Conservation (phyloP, 2,888 invertebrate species). For the Cheilosia variabilis region DNA sequence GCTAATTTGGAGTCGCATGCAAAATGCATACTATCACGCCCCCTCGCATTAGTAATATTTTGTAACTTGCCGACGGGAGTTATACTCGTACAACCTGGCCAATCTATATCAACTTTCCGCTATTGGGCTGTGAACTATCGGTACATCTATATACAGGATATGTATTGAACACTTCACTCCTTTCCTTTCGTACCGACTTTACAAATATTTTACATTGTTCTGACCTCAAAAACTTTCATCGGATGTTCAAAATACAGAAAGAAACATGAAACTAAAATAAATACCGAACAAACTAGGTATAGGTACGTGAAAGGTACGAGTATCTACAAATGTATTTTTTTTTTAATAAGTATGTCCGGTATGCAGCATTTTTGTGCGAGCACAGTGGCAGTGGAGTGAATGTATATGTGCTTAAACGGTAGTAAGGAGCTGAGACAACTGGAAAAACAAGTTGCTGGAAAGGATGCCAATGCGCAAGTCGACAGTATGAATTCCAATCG, state of each 20-base stretch:
- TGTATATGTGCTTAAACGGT: constrained; percentile 6
- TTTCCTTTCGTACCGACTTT: constrained; percentile 23
- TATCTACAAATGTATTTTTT: constrained; percentile 1
- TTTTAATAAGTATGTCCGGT: constrained; percentile 2
- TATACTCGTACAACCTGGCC: neutral
- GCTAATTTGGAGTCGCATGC: constrained; percentile 22
- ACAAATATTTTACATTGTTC: constrained; percentile 17
- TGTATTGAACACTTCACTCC: constrained; percentile 30
- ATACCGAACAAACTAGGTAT: neutral
- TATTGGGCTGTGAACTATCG: neutral
- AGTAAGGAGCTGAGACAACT: neutral
- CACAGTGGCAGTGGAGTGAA: constrained; percentile 19
- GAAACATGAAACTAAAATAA: constrained; percentile 18
- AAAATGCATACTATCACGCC: constrained; percentile 17
- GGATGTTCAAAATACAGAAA: constrained; percentile 8
- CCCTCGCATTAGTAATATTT: neutral
- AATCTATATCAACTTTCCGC: neutral
- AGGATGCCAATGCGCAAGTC: constrained; percentile 32
- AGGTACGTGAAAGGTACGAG: neutral
- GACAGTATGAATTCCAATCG: constrained; percentile 28
- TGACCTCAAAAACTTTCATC: constrained; percentile 42
- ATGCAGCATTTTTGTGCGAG: constrained; percentile 15
- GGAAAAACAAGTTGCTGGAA: constrained; percentile 24
- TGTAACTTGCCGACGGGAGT: constrained; percentile 31
- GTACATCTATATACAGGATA: neutral